phyloP scores from a whole-genome alignment of 1,140 invertebrate genomes.

The Panulirus ornatus region DNA sequence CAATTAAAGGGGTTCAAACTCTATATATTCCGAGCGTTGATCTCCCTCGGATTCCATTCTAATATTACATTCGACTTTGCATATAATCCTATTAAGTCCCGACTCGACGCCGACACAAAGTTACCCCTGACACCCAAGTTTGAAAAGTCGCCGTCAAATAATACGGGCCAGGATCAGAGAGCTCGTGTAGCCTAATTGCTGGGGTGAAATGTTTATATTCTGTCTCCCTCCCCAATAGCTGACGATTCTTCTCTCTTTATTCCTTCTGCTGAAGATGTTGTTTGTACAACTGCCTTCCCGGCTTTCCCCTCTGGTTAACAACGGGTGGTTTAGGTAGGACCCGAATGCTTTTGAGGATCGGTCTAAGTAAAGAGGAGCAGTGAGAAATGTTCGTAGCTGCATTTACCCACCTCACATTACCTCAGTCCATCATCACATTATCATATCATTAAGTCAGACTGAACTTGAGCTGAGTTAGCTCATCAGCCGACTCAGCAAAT shows the following conservation, averaged over 20 bases:
- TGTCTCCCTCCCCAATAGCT: not conserved
- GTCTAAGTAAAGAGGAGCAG: too few species aligned
- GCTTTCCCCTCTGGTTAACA: too few species aligned
- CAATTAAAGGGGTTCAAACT: conserved; percentile 64
- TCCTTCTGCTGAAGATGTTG: not conserved
- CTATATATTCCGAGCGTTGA: conserved; percentile 65
- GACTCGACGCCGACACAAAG: conserved; percentile 72
- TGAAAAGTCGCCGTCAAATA: conserved; percentile 69
- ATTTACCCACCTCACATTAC: too few species aligned
- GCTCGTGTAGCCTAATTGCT: conserved; percentile 55
- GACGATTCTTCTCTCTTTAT: not conserved
- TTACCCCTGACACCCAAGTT: conserved; percentile 71
- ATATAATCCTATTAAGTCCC: conserved; percentile 72
- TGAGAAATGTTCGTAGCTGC: too few species aligned
- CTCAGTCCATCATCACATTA: too few species aligned
- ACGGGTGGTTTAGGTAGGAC: too few species aligned
- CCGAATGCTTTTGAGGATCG: too few species aligned
- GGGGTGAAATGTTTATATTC: conserved; percentile 46
- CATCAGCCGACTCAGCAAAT: too few species aligned
- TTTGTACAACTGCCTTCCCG: too few species aligned
- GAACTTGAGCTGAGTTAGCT: too few species aligned
- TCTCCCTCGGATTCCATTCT: conserved; percentile 72
- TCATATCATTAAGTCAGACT: too few species aligned
- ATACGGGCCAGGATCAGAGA: conserved; percentile 58
- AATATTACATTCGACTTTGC: conserved; percentile 74